phyloP scores from a whole-genome alignment of 92 coral and sea anemone species.

The Pocillopora grandis region DNA sequence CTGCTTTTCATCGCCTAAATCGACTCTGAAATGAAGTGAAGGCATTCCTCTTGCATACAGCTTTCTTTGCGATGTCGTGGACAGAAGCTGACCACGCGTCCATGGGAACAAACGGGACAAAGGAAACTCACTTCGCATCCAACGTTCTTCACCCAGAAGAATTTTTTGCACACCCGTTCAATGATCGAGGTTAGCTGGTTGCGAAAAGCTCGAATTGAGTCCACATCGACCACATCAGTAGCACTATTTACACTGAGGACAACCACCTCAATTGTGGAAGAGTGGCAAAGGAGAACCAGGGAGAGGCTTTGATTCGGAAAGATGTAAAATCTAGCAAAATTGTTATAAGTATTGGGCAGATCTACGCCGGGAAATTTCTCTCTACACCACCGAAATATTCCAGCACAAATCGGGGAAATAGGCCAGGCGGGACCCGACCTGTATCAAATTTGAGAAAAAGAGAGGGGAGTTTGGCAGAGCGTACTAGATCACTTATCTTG shows the following conservation, averaged over 20 bases:
- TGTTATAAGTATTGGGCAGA: not conserved
- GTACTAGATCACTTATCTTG: too few relatives aligned
- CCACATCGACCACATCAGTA: not conserved
- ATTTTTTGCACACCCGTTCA: slow-evolving; percentile 19
- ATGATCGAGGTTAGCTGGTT: slow-evolving; percentile 9
- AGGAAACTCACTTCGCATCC: slow-evolving; percentile 22
- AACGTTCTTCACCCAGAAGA: slow-evolving; percentile 26
- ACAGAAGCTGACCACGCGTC: not conserved
- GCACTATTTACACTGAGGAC: not conserved
- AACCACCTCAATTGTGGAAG: not conserved
- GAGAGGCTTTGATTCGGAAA: not conserved
- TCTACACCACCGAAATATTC: slow-evolving; percentile 16
- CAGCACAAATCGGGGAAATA: slow-evolving; percentile 31
- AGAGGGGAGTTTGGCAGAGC: not conserved
- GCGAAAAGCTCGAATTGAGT: not conserved
- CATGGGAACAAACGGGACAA: slow-evolving; percentile 33
- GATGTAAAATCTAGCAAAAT: slow-evolving; percentile 26
- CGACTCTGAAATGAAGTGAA: slow-evolving; percentile 9
- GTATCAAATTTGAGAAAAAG: slow-evolving; percentile 15
- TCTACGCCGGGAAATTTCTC: not conserved
- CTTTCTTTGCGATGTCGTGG: not conserved
- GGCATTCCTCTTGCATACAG: not conserved
- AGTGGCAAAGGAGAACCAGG: not conserved
- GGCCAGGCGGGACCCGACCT: slow-evolving; percentile 27
- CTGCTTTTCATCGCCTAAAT: too few relatives aligned